Conservation (phyloP, 30 jellyfish, hydroid and myxozoan species). For the Cassiopea andromeda region DNA sequence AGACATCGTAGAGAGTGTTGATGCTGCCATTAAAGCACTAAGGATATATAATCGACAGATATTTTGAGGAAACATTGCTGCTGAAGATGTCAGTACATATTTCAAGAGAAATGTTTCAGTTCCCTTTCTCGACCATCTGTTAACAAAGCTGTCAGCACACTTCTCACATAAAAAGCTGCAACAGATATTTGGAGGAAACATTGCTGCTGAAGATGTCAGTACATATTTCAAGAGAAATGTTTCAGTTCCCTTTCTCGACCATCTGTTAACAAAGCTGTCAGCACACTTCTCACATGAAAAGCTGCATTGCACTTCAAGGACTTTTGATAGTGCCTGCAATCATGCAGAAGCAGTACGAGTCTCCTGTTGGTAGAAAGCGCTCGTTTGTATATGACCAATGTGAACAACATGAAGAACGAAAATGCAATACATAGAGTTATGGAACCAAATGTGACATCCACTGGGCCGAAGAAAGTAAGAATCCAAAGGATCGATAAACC, state of each 20-base stretch:
- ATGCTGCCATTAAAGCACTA: slow-evolving; percentile 17
- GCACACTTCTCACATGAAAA: slow-evolving; percentile 1
- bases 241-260: slow-evolving; percentile 1
- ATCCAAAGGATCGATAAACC: not conserved
- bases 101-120: slow-evolving; percentile 18
- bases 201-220: slow-evolving; percentile 14
- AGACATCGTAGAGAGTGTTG: slow-evolving; percentile 6
- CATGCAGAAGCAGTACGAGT: not conserved
- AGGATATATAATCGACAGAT: not conserved
- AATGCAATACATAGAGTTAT: not conserved
- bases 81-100: slow-evolving; percentile 11
- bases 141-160: slow-evolving; percentile 1
- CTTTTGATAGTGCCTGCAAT: slow-evolving; percentile 2
- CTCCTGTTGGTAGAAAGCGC: not conserved
- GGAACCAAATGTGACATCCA: not conserved
- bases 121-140: slow-evolving; percentile 11
- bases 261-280: slow-evolving; percentile 7
- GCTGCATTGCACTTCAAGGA: slow-evolving; percentile 11
- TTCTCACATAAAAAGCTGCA: slow-evolving; percentile 3
- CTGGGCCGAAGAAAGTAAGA: not conserved
- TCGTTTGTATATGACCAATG: not conserved
- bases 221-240: slow-evolving; percentile 20
- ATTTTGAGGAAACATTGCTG: slow-evolving; percentile 10
- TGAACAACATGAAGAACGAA: not conserved
- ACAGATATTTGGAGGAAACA: not conserved